These are phyloP conservation scores for Chionodraco myersi DNA, from an alignment of 2,113 vertebrate species.

Conservation along the genomic window DNA sequence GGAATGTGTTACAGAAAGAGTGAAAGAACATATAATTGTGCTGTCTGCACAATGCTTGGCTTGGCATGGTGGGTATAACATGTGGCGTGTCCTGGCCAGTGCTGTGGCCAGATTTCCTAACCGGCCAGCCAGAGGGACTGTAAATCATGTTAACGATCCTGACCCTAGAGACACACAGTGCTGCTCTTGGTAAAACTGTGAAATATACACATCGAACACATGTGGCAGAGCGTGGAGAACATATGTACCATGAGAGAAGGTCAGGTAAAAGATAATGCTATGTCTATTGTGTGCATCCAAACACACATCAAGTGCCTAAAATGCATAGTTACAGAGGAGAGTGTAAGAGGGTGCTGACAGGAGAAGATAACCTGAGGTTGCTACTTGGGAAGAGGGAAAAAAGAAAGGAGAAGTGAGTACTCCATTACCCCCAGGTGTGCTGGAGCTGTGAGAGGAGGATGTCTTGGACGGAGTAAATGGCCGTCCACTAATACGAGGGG, in stretches of 20 bases:
- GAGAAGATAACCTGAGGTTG: slow-evolving; percentile 40
- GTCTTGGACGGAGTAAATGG: slow-evolving; percentile 64
- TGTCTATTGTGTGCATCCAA: slow-evolving; percentile 24
- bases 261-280: slow-evolving; percentile 5
- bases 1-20: slow-evolving; percentile 23
- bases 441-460: slow-evolving; percentile 66
- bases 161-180: slow-evolving; percentile 42
- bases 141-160: slow-evolving; percentile 73
- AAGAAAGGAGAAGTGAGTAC: slow-evolving; percentile 31
- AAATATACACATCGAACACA: slow-evolving; percentile 56
- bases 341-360: slow-evolving; percentile 23
- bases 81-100: slow-evolving; percentile 63
- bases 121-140: slow-evolving; percentile 27
- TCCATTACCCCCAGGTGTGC: slow-evolving; percentile 76
- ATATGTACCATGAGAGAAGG: slow-evolving; percentile 19
- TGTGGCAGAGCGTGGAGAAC: slow-evolving; percentile 49
- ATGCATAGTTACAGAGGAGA: slow-evolving; percentile 20
- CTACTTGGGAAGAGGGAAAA: slow-evolving; percentile 18
- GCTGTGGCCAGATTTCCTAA: slow-evolving; percentile 59
- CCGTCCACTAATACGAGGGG: slow-evolving; percentile 55
- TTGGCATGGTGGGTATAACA: slow-evolving; percentile 68
- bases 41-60: slow-evolving; percentile 49
- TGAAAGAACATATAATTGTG: slow-evolving; percentile 6
- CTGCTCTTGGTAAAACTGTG: slow-evolving; percentile 46
- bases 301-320: slow-evolving; percentile 9